Evolutionary conservation across 2,888 invertebrate genomes (phyloP).

Genomic region (Nomada fabriciana): DNA sequence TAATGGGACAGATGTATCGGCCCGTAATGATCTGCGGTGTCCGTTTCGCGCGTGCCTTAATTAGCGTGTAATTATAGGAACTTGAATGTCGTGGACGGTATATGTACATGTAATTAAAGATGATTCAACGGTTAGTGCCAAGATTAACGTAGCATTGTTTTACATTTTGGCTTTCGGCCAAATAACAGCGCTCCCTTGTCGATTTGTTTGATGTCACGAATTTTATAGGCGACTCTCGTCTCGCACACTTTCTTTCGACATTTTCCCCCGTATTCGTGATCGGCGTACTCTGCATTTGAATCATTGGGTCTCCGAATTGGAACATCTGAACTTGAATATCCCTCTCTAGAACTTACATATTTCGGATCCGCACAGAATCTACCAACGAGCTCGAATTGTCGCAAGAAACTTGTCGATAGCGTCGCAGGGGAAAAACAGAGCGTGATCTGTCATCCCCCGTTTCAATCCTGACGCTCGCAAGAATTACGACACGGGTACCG

Average conservation of each 20-base stretch:
- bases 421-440: not conserved
- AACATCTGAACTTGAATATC: not conserved
- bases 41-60: not conserved
- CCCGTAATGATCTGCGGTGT: not conserved
- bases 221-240: conserved; percentile 38
- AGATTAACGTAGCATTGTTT: conserved; percentile 69
- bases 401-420: no score
- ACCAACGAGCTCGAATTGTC: no score
- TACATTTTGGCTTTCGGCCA: conserved; percentile 67
- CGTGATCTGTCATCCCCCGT: conserved; percentile 23
- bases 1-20: no score
- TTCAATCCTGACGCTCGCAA: conserved; percentile 9
- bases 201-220: conserved; percentile 64
- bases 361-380: no score
- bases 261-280: no score
- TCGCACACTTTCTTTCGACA: conserved; percentile 30
- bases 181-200: conserved; percentile 49
- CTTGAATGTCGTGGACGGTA: not conserved
- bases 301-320: not conserved
- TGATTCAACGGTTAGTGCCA: conserved; percentile 61
- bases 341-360: not conserved
- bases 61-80: not conserved
- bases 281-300: no score
- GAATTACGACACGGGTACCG: conserved; percentile 52
- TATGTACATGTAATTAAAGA: conserved; percentile 12